Evolutionary conservation across 2,113 vertebrate species (phyloP).

Genomic region (Bos javanicus): DNA sequence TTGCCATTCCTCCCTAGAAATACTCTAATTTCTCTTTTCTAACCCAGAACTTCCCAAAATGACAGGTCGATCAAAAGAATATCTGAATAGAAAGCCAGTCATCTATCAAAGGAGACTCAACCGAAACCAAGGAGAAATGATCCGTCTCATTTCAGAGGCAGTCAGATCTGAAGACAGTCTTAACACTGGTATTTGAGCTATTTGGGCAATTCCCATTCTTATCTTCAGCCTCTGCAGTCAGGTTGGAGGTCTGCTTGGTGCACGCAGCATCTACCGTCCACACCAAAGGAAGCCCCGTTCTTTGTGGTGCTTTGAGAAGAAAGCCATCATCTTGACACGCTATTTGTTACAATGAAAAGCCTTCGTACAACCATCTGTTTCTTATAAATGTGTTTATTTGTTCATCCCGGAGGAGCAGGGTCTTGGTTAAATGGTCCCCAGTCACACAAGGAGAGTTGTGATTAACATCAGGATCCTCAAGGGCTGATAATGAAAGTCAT

Average conservation of each 20-base stretch:
- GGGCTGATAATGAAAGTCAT: conserved; percentile 20
- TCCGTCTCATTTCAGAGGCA: neutral
- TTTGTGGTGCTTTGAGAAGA: neutral
- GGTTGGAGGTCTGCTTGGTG: neutral
- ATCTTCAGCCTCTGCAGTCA: neutral
- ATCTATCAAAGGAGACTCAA: neutral
- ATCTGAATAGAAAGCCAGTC: neutral
- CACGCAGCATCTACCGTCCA: neutral
- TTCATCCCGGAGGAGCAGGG: conserved; percentile 26
- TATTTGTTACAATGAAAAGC: conserved; percentile 74
- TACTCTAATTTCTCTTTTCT: neutral
- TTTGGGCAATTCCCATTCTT: neutral
- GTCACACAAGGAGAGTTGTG: neutral
- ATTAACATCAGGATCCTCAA: conserved; percentile 38
- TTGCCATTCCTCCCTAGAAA: neutral
- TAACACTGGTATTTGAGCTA: neutral
- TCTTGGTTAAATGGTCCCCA: neutral
- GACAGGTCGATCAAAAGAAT: neutral
- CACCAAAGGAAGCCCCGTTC: neutral
- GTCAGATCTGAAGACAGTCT: neutral
- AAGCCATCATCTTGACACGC: conserved; percentile 57
- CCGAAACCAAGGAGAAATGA: neutral
- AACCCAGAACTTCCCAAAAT: neutral
- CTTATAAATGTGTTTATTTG: conserved; percentile 67
- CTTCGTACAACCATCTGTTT: conserved; percentile 69